Conservation (phyloP, 2,113 vertebrate species). For the Platanista minor region DNA sequence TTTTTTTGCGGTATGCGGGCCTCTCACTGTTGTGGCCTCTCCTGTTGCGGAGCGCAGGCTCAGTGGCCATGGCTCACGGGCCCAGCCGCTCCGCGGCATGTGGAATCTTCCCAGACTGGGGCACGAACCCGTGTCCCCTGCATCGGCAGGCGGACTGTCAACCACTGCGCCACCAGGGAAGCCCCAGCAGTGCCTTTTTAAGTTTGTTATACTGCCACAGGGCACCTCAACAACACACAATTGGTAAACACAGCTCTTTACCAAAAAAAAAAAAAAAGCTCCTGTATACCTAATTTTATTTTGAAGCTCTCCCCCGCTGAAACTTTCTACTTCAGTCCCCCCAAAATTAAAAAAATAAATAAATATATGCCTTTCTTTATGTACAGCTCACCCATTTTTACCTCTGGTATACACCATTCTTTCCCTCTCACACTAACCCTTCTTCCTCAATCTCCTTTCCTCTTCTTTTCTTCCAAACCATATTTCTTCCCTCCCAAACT, state of each 20-base stretch:
- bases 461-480: background rate
- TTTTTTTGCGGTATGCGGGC: too few relatives aligned
- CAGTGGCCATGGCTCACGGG: too few relatives aligned
- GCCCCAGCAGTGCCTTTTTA: background rate
- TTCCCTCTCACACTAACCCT: background rate
- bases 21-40: too few relatives aligned
- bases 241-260: background rate
- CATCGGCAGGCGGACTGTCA: too few relatives aligned
- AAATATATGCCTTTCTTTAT: background rate
- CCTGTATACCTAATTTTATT: background rate
- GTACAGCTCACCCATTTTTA: background rate
- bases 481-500: background rate
- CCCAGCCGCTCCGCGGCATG: too few relatives aligned
- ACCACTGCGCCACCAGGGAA: too few relatives aligned
- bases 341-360: background rate
- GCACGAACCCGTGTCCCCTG: too few relatives aligned
- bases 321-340: background rate
- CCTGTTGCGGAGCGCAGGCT: too few relatives aligned
- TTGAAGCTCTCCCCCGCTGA: background rate
- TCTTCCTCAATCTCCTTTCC: background rate
- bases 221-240: background rate
- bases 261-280: background rate
- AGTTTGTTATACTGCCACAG: background rate
- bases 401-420: background rate
- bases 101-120: too few relatives aligned